phyloP scores from a whole-genome alignment of 2,888 invertebrate species.

The Aporophyla lueneburgensis region DNA sequence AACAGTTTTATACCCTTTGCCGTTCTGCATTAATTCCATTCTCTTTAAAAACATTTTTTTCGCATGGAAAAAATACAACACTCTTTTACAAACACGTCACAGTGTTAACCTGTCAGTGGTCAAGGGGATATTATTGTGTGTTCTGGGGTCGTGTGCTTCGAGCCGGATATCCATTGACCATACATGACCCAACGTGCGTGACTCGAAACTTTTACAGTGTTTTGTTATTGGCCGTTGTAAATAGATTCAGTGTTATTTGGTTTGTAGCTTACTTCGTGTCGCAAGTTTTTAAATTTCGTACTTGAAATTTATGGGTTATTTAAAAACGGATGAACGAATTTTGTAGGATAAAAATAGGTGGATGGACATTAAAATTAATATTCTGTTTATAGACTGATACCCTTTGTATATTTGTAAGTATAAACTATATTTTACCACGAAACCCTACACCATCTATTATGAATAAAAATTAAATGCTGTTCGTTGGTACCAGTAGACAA shows the following conservation, averaged over 20 bases:
- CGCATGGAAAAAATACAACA: background rate
- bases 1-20: background rate
- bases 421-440: too few species aligned
- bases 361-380: background rate
- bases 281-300: background rate
- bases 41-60: too few species aligned
- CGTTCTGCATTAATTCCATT: background rate
- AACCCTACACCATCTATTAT: too few species aligned
- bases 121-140: slow-evolving; percentile 44
- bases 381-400: background rate
- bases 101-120: slow-evolving; percentile 45
- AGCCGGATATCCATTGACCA: slow-evolving; percentile 62
- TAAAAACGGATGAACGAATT: too few species aligned
- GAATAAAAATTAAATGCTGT: too few species aligned
- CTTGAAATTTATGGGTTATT: background rate
- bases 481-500: too few species aligned
- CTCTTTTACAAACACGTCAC: slow-evolving; percentile 13
- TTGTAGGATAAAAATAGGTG: too few species aligned
- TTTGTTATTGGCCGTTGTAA: slow-evolving; percentile 21
- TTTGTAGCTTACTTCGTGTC: background rate
- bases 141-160: slow-evolving; percentile 40
- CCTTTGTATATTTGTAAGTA: background rate
- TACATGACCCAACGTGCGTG: slow-evolving; percentile 54
- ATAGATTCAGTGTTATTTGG: slow-evolving; percentile 1
- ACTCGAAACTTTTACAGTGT: slow-evolving; percentile 32